Evolutionary conservation across 37 sponge, comb jelly and placozoan genomes (phyloP).

Genomic region (Geodia barretti): DNA sequence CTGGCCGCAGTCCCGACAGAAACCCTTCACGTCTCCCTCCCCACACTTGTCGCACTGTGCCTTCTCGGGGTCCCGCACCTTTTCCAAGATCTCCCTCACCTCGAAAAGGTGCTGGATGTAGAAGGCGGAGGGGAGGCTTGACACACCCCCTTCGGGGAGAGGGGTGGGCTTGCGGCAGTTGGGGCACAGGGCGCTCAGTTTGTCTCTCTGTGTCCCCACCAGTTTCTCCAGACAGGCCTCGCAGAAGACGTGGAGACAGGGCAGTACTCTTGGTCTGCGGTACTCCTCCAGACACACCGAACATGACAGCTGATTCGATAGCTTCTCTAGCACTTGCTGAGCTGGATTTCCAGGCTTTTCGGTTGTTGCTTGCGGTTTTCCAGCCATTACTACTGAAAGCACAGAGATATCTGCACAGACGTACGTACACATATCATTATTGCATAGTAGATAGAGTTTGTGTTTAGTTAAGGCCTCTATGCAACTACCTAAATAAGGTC

Average conservation of each 20-base stretch:
- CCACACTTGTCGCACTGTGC: constrained; percentile 25
- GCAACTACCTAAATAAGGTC: too few relatives aligned
- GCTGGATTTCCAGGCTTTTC: too few relatives aligned
- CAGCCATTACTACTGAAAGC: too few relatives aligned
- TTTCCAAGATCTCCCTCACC: constrained; percentile 5
- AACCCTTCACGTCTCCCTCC: not conserved
- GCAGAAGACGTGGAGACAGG: constrained; percentile 19
- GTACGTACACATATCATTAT: too few relatives aligned
- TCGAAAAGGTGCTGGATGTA: constrained; percentile 21
- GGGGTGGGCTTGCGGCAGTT: constrained; percentile 13
- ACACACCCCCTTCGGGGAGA: not conserved
- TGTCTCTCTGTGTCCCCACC: not conserved
- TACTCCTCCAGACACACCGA: constrained; percentile 11
- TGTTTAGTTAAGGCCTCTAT: too few relatives aligned
- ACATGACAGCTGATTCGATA: constrained; percentile 13
- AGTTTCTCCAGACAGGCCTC: constrained; percentile 3
- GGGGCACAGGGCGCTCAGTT: not conserved
- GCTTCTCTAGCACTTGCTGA: constrained; percentile 7
- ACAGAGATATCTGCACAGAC: too few relatives aligned
- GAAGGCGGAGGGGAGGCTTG: not conserved
- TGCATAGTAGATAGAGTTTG: too few relatives aligned
- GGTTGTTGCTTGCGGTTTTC: not conserved
- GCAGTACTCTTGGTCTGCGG: constrained; percentile 15
- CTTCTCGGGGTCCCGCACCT: constrained; percentile 9
- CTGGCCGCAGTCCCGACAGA: constrained; percentile 36